Evolutionary conservation across 2,797 vertebrate genomes (phyloP).

Genomic region (Podargus strigoides): DNA sequence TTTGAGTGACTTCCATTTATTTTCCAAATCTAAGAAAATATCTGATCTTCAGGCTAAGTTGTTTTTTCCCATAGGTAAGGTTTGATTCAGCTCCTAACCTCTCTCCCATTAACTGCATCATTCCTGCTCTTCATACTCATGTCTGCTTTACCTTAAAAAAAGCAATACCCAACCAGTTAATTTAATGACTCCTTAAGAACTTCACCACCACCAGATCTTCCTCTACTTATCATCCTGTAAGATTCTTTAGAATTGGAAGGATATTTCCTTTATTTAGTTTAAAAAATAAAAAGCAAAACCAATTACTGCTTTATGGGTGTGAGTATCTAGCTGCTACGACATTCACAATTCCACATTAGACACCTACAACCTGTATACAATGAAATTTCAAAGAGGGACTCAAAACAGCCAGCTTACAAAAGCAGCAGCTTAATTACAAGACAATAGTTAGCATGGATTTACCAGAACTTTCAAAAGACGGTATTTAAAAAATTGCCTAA

Average conservation of each 20-base stretch:
- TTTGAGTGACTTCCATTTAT: neutral
- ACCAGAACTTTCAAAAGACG: neutral
- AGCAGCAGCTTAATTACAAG: neutral
- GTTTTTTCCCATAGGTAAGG: neutral
- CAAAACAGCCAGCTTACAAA: neutral
- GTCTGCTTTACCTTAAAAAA: neutral
- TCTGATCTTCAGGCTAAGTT: neutral
- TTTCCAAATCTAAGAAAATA: neutral
- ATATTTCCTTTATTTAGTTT: neutral
- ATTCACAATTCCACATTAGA: neutral
- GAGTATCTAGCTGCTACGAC: neutral
- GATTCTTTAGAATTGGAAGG: neutral
- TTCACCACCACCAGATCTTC: neutral
- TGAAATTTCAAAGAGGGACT: neutral
- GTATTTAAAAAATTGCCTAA: neutral
- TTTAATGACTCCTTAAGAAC: neutral
- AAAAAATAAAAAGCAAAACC: neutral
- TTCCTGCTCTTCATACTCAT: neutral
- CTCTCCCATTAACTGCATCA: neutral
- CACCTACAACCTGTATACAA: neutral
- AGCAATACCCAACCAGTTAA: neutral
- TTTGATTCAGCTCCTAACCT: neutral
- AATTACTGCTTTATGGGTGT: neutral
- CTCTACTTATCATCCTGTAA: neutral
- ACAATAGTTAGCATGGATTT: neutral